Conservation (phyloP, 2,888 invertebrate species). For the Perithous albicinctus region DNA sequence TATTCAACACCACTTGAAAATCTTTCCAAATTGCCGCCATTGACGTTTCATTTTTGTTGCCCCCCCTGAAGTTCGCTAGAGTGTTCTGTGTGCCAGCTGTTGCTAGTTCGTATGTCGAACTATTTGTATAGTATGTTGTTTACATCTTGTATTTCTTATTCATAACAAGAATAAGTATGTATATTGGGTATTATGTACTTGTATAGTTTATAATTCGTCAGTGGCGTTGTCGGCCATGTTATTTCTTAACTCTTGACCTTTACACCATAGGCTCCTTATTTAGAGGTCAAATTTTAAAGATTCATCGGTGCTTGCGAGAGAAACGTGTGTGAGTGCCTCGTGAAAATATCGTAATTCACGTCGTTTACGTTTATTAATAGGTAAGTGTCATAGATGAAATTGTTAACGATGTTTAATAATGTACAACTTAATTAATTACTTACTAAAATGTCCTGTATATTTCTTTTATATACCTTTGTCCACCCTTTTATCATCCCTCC, state of each 20-base stretch:
- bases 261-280: conserved; percentile 69
- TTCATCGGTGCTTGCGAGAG: conserved; percentile 37
- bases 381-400: background rate
- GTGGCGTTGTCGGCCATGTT: conserved; percentile 42
- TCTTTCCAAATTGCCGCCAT: conserved; percentile 33
- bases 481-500: no score
- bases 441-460: no score
- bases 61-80: conserved; percentile 36
- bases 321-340: conserved; percentile 5
- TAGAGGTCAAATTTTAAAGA: conserved; percentile 80
- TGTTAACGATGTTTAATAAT: background rate
- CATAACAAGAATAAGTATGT: background rate
- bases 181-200: background rate
- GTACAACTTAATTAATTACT: background rate
- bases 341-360: conserved; percentile 11
- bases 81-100: background rate
- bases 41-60: background rate
- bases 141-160: conserved; percentile 1
- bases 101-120: background rate
- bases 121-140: background rate
- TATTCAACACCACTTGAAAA: background rate
- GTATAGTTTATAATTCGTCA: background rate
- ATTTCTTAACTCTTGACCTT: conserved; percentile 76
- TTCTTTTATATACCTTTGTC: background rate
- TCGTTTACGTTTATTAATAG: background rate